Base-by-base conservation (phyloP, 2,113 vertebrate species). In the Eleginops maclovinus region DNA sequence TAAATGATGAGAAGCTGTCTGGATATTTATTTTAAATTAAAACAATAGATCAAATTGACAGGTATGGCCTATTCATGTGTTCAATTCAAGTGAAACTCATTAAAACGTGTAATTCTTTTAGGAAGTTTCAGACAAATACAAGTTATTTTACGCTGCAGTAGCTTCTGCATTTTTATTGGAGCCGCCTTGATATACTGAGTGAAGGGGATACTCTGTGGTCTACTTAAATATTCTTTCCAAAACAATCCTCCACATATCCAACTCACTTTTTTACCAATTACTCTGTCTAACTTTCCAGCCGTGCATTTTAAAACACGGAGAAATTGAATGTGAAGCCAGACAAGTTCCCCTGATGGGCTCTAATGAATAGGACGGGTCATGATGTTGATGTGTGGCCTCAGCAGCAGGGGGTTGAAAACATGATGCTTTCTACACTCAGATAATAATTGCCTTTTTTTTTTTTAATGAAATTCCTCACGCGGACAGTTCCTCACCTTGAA, bases 391-490 rank as follows among this genome's bases (percentile, higher is more conserved):
- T 56, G 44, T 82, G 75, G 83, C 90, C 82, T 84, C 73, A 15
- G 76, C 31, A 53, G 55, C 64, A 41, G 41, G 49, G 50, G 64
- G 46, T n/a, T 68, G 73, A 70, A 80, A 68, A 75, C 75, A 79
- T 15, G 21, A n/a, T 24, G 73, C 83, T 68, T 36, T 60, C 76
- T 69, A 71, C 70, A 56, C 60, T 76, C 44, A 4, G 50, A 63
- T 46, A 66, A 71, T 88, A 85, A 88, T 85, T 87, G 78, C 59
- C 31, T 36, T 59, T 87, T 86, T 78, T 64, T 15, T 5, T 5
- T 79, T 75, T 84, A 90, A 85, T 88, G 72, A 88, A 82, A 89
- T 89, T 91, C 83, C 26, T 82, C 80, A 51, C 50, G 41, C 22
- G 13, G 85, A 79, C 75, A 50, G 63, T 61, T 65, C 40, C 43